Evolutionary conservation across 35 echinoderm and acorn worm genomes (phyloP).

Genomic region (Ophiothrix spiculata): DNA sequence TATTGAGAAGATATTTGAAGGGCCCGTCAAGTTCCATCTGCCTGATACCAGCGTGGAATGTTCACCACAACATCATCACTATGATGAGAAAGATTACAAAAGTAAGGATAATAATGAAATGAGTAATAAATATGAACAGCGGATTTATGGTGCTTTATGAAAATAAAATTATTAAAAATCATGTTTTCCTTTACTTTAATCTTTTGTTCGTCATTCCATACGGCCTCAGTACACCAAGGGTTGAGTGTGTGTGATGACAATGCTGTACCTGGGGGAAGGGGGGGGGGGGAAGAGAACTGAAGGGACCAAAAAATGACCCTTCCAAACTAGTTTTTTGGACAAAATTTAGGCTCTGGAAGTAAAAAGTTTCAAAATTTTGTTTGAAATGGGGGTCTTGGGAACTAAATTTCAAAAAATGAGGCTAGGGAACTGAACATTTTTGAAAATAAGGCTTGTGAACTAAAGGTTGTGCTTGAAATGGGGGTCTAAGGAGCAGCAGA

Average conservation of each 20-base stretch:
- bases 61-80: conserved; percentile 36
- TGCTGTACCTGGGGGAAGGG: not conserved
- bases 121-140: not conserved
- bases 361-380: too few species aligned
- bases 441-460: too few species aligned
- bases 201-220: not conserved
- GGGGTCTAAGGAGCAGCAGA: too few species aligned
- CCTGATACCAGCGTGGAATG: conserved; percentile 37
- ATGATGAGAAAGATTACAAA: conserved; percentile 67
- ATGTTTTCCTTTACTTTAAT: not conserved
- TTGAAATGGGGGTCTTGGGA: too few species aligned
- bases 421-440: too few species aligned
- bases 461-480: too few species aligned
- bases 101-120: conserved; percentile 21
- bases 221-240: too few species aligned
- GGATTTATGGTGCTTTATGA: not conserved
- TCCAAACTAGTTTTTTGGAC: too few species aligned
- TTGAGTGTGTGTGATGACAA: too few species aligned
- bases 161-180: not conserved
- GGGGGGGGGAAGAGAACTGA: not conserved
- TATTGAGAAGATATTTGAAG: conserved; percentile 47
- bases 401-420: too few species aligned
- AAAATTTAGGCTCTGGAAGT: too few species aligned
- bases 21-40: conserved; percentile 35
- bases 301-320: too few species aligned